phyloP scores from a whole-genome alignment of 2,113 vertebrate genomes.

The Sebastes schlegelii region DNA sequence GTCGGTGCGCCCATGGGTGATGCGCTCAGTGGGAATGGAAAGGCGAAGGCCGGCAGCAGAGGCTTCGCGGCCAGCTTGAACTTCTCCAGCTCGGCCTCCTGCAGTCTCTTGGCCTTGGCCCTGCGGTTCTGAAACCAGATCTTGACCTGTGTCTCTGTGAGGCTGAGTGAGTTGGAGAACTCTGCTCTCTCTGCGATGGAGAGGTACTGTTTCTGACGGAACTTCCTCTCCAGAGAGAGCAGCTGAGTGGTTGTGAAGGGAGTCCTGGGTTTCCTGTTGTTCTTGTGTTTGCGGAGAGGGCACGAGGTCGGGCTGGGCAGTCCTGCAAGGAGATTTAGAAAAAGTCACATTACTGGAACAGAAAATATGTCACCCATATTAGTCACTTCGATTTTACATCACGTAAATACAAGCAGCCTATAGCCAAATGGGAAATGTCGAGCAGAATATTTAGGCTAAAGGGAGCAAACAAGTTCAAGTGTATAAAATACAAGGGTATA shows the following conservation, averaged over 20 bases:
- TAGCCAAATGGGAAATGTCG: neutral
- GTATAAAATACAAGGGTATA: too few species aligned
- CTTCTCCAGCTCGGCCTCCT: slow-evolving; percentile 90
- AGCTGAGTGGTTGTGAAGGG: slow-evolving; percentile 89
- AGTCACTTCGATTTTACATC: neutral
- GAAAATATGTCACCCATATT: neutral
- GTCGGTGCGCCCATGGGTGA: slow-evolving; percentile 78
- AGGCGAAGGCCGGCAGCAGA: slow-evolving; percentile 83
- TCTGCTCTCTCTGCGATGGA: slow-evolving; percentile 87
- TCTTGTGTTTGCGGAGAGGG: slow-evolving; percentile 88
- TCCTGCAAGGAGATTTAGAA: slow-evolving; percentile 61
- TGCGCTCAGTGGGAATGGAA: slow-evolving; percentile 84
- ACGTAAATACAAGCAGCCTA: neutral
- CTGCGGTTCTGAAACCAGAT: slow-evolving; percentile 92
- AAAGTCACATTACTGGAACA: slow-evolving; percentile 4
- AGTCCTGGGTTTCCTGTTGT: slow-evolving; percentile 89
- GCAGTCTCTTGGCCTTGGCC: slow-evolving; percentile 89
- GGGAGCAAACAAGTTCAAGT: too few species aligned
- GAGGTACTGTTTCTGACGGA: slow-evolving; percentile 89
- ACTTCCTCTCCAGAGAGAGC: slow-evolving; percentile 88
- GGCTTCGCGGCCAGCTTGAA: slow-evolving; percentile 88
- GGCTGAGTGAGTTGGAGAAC: slow-evolving; percentile 86
- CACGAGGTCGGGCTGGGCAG: slow-evolving; percentile 75
- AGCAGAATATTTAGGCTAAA: neutral
- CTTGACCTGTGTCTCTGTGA: slow-evolving; percentile 90